Conservation (phyloP, 2,113 vertebrate genomes). For the Pteronura brasiliensis region DNA sequence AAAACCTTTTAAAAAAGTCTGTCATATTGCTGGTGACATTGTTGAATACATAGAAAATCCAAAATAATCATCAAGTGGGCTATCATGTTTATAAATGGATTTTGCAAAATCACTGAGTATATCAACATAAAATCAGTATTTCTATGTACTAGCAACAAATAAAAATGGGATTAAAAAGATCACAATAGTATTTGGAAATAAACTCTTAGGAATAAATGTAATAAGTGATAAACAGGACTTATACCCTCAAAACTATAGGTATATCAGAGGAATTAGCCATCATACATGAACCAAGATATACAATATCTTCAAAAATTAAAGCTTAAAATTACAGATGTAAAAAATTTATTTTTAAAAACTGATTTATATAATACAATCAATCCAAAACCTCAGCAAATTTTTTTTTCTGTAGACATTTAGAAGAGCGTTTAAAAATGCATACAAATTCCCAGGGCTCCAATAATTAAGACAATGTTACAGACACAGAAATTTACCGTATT, state of each 20-base stretch:
- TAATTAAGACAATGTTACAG: background rate
- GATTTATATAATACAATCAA: background rate
- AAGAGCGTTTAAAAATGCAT: background rate
- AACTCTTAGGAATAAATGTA: background rate
- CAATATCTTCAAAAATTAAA: background rate
- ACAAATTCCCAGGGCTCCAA: background rate
- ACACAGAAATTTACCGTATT: background rate
- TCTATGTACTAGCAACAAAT: background rate
- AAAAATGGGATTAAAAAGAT: background rate
- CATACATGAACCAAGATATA: background rate
- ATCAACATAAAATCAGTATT: background rate
- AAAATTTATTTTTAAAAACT: background rate
- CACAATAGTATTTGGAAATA: background rate
- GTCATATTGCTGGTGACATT: background rate
- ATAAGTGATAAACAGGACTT: background rate
- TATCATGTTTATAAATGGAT: background rate
- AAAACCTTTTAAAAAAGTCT: no score
- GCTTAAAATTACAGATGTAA: background rate
- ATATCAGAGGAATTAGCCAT: background rate
- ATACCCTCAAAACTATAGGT: no score
- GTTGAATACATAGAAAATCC: background rate
- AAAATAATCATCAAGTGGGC: background rate
- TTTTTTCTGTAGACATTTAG: background rate
- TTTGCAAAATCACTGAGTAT: background rate
- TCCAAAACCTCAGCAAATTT: background rate